Base-by-base conservation (phyloP, 1,140 invertebrate genomes). In the Teleopsis dalmanni region DNA sequence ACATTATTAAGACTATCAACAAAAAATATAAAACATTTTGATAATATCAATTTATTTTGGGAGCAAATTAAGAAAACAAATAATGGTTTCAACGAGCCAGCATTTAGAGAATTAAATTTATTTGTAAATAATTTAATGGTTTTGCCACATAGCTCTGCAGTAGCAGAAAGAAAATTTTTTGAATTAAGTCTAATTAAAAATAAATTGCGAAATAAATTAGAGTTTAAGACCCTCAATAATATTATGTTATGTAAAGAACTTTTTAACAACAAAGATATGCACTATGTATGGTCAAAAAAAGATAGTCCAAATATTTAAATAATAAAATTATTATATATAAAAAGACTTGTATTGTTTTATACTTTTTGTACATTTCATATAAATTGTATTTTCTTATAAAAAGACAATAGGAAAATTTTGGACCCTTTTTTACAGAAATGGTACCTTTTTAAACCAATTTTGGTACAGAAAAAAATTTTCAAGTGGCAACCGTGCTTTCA, bases 141-240 rank as follows among this genome's bases (percentile, higher is more conserved):
- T 16, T 40, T 40, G 23, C 46, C 36, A 27, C 36, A 48, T 40
- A 48, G 46, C 14, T 38, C 25, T 18, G 46, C 46, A 9, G 46
- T 25, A 23, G 46, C 46, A 4, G 46, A 48, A 40, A 25, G 46
- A 38, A 48, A 48, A 21, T 40, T 48, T 48, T 48, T 18, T n/a
- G 18, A 38, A 7, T 11, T 48, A 5, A 21, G 16, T 29, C 22
- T 48, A 27, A 48, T 48, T 19, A 48, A 48, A 38, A 48, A n/a
- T 8, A 48, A 31, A 27, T 29, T 10, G 8, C 22, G 46, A 0
- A 48, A 27, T 31, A 48, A 33, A 38, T 22, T 48, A 18, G 37
- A 48, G n/a, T 6, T 7, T 13, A 21, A 29, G 11, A 40, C 46
- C 5, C 29, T 48, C 21, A 29, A 40, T 29, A 38, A 31, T 25